A percentile compares a stretch with the other conserved stretches of the same genome.
Evolutionary conservation across 2,888 invertebrate genomes (phyloP).

Genomic region (Empis livida): DNA sequence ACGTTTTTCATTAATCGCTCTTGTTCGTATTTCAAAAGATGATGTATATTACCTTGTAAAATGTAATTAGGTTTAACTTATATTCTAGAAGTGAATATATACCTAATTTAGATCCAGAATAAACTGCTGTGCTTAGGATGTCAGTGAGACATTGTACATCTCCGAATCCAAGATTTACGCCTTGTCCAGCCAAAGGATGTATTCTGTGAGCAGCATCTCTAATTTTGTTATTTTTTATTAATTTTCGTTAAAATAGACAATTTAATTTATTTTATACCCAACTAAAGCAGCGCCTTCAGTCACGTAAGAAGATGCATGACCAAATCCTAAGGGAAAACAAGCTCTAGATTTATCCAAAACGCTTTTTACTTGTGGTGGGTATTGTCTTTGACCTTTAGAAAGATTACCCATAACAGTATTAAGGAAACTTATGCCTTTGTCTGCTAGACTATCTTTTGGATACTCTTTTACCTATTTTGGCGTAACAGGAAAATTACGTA

Average conservation of each 20-base stretch:
- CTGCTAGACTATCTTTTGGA: slow-evolving; percentile 25
- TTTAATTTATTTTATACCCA: slow-evolving; percentile 46
- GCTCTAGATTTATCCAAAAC: slow-evolving; percentile 46
- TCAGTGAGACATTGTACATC: slow-evolving; percentile 69
- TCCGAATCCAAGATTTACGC: slow-evolving; percentile 94
- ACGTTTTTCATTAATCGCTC: slow-evolving; percentile 73
- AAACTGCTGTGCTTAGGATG: slow-evolving; percentile 53
- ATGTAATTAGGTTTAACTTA: too few relatives aligned
- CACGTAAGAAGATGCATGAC: slow-evolving; percentile 78
- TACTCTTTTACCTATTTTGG: slow-evolving; percentile 24
- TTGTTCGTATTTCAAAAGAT: slow-evolving; percentile 74
- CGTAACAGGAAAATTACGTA: too few relatives aligned
- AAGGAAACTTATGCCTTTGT: slow-evolving; percentile 38
- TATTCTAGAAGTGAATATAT: slow-evolving; percentile 10
- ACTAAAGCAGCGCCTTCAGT: slow-evolving; percentile 69
- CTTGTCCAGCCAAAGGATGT: slow-evolving; percentile 95
- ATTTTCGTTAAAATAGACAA: background rate
- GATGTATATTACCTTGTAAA: slow-evolving; percentile 47
- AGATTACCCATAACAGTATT: slow-evolving; percentile 34
- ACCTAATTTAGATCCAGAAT: slow-evolving; percentile 63
- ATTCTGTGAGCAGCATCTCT: slow-evolving; percentile 83
- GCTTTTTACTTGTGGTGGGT: slow-evolving; percentile 27
- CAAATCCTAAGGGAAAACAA: slow-evolving; percentile 83
- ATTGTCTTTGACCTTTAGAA: slow-evolving; percentile 29
- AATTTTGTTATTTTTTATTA: background rate